Base-by-base conservation (phyloP, 2,888 invertebrate species). In the Scrobipalpa costella region DNA sequence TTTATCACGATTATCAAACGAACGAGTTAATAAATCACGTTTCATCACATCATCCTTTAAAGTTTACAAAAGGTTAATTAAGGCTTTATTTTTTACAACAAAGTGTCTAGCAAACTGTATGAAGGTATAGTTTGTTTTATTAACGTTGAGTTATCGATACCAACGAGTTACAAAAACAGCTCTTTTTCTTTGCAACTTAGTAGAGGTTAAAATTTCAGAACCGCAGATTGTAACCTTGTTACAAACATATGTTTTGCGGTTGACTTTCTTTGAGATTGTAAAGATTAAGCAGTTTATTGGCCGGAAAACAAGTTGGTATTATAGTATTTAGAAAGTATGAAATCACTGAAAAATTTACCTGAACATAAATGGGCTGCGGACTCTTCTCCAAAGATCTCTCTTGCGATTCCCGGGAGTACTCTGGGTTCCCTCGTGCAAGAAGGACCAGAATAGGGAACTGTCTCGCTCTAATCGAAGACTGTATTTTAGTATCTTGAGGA, bases 381-480 rank as follows among this genome's bases (percentile, higher is more conserved):
- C 79, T 81, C 61, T 75, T 77, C 61, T 74, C 78, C 66, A 89
- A 70, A n/a, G 90, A 82, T 65, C 88, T 90, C 6, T 85, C 79
- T 63, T 82, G 82, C 0, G 81, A 80, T 63, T 87, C 86, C 9
- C 80, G 78, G 13, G 62, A 65, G 62, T 78, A 71, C 8, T 69
- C 71, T 0, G 75, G 77, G 65, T 86, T 75, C 27, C 76, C 71
- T 52, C 77, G 84, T 7, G 90, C 77, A 13, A 88, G 75, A 19
- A 91, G 79, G 63, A 90, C 80, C 61, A 90, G 74, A 33, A 91
- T 86, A 1, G 90, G 90, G 69, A 89, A 90, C 78, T 90, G 91
- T 34, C 88, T 74, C 27, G 90, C 77, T 19, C 90, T 77, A 63
- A 86, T 88, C 15, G 81, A 84, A 55, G 73, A 83, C 52, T 85